Evolutionary conservation across 2,113 vertebrate genomes (phyloP).

Genomic region (Cariama cristata): DNA sequence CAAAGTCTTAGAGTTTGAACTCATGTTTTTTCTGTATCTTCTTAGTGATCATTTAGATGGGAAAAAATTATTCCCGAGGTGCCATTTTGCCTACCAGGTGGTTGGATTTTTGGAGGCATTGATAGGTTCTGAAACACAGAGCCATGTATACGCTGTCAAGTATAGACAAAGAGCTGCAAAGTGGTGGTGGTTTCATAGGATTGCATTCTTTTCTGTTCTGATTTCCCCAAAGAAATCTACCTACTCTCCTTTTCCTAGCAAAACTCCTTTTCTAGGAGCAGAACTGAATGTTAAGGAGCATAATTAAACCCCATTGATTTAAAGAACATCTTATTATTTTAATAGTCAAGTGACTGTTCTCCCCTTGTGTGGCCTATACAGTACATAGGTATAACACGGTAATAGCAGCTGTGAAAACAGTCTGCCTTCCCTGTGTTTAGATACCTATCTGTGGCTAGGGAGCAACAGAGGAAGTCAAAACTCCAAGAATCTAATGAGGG

Average conservation of each 20-base stretch:
- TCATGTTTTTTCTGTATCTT: not conserved
- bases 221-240: not conserved
- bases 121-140: not conserved
- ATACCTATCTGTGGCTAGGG: constrained; percentile 72
- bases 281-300: not conserved
- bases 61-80: not conserved
- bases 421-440: constrained; percentile 69
- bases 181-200: not conserved
- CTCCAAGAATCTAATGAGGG: constrained; percentile 33
- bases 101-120: not conserved
- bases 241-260: not conserved
- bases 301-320: constrained; percentile 25
- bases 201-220: not conserved
- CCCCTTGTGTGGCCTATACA: constrained; percentile 72
- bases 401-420: constrained; percentile 79
- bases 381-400: constrained; percentile 55
- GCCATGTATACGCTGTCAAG: not conserved
- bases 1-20: not conserved
- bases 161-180: not conserved
- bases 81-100: not conserved
- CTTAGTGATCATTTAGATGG: not conserved
- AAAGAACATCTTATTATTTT: constrained; percentile 25
- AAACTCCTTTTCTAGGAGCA: not conserved
- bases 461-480: constrained; percentile 64
- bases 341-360: not conserved